Percentiles rank a stretch among this genome's conserved stretches.
phyloP scores from a whole-genome alignment of 2,888 invertebrate species.

The Epinotia demarniana region DNA sequence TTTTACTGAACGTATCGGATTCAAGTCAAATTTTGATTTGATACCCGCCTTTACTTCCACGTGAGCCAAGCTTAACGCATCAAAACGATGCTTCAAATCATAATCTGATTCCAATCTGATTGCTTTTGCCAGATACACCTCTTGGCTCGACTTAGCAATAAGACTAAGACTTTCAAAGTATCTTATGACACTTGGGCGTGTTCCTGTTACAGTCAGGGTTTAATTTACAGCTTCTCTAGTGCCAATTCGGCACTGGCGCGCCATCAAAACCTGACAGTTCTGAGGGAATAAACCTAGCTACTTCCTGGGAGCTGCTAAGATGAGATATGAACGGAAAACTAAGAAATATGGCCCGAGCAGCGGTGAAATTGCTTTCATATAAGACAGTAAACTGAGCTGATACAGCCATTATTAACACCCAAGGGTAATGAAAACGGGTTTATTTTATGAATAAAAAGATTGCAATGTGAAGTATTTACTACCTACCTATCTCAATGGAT shows the following conservation, averaged over 20 bases:
- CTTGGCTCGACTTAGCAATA: conserved; percentile 16
- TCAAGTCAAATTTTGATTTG: not conserved
- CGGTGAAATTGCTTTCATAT: not conserved
- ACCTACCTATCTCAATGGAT: not conserved
- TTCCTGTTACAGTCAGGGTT: conserved; percentile 16
- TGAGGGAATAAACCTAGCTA: conserved; percentile 10
- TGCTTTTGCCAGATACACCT: not conserved
- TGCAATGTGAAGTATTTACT: not conserved
- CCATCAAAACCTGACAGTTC: conserved; percentile 25
- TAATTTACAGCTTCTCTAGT: conserved; percentile 29
- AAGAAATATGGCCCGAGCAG: not conserved
- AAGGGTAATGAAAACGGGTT: not conserved
- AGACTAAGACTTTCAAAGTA: conserved; percentile 25
- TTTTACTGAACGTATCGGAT: not conserved
- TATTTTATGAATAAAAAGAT: not conserved
- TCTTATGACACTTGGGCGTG: conserved; percentile 28
- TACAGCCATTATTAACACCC: not conserved
- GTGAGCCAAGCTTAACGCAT: not conserved
- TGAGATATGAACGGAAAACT: not conserved
- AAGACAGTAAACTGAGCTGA: not conserved
- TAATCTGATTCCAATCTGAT: not conserved
- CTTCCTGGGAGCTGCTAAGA: conserved; percentile 19
- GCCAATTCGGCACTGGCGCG: conserved; percentile 32
- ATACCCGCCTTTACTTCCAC: not conserved
- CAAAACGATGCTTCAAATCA: not conserved